phyloP scores from a whole-genome alignment of 2,113 vertebrate genomes.

The Falcunculus frontatus region DNA sequence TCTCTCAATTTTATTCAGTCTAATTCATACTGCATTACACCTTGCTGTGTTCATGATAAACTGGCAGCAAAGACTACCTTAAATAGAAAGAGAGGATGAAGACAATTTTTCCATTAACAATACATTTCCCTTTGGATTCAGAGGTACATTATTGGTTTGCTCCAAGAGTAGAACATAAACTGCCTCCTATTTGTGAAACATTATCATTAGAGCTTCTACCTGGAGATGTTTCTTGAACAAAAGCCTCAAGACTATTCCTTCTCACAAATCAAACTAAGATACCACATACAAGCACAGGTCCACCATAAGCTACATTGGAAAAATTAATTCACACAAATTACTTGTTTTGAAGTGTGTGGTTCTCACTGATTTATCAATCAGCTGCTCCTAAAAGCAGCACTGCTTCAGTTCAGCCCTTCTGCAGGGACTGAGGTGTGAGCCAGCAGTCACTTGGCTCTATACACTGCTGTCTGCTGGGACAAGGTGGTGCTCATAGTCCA shows the following conservation, averaged over 20 bases:
- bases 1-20: background rate
- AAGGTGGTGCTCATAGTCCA: background rate
- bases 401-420: background rate
- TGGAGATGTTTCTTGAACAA: constrained; percentile 35
- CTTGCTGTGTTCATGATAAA: constrained; percentile 62
- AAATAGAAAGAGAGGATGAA: constrained; percentile 67
- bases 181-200: constrained; percentile 42
- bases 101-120: constrained; percentile 70
- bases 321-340: background rate
- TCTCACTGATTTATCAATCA: background rate
- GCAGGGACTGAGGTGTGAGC: background rate
- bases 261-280: constrained; percentile 3
- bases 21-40: constrained; percentile 48
- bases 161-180: constrained; percentile 50
- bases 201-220: constrained; percentile 49
- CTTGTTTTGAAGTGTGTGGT: background rate
- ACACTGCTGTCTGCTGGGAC: background rate
- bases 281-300: background rate
- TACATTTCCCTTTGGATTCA: constrained; percentile 69
- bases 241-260: constrained; percentile 12
- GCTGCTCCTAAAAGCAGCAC: background rate
- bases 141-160: constrained; percentile 56
- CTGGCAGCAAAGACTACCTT: constrained; percentile 49
- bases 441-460: background rate
- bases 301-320: background rate